These are phyloP conservation scores for Gallinago solitaria DNA, from an alignment of 2,797 vertebrate species.

Conservation along the genomic window DNA sequence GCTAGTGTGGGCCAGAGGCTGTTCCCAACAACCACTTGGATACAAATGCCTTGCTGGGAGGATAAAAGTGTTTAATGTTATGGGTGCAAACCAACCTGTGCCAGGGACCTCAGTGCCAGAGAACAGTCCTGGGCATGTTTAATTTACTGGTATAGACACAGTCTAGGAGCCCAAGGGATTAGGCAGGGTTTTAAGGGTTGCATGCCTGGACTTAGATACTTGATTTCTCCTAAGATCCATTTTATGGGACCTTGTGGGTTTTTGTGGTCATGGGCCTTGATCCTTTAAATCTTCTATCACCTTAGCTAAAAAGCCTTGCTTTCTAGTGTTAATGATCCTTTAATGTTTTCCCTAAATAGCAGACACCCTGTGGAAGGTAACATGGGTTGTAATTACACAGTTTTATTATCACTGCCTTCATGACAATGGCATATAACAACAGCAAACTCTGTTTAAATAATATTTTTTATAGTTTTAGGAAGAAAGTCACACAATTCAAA, in stretches of 20 bases:
- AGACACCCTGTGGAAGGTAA: neutral
- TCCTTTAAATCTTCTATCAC: neutral
- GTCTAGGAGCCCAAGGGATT: conserved; percentile 62
- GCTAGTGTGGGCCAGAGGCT: conserved; percentile 2
- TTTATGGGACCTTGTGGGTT: neutral
- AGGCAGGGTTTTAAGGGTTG: conserved; percentile 43
- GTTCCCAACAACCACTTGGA: conserved; percentile 15
- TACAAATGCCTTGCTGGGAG: conserved; percentile 19
- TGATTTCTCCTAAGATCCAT: conserved; percentile 27
- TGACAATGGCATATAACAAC: neutral
- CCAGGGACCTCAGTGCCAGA: conserved; percentile 48
- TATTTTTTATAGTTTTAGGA: neutral
- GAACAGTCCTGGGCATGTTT: conserved; percentile 61
- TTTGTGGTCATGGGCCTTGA: neutral
- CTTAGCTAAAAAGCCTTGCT: neutral
- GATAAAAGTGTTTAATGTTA: conserved; percentile 47
- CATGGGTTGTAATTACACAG: neutral
- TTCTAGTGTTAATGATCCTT: neutral
- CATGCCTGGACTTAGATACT: conserved; percentile 55
- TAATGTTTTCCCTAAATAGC: neutral
- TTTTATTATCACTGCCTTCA: neutral
- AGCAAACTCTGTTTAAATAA: neutral
- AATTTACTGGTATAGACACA: conserved; percentile 52
- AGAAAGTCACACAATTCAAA: neutral
- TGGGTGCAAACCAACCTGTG: conserved; percentile 24